A percentile compares a stretch with the other conserved stretches of the same genome.
phyloP scores from a whole-genome alignment of 1,140 invertebrate species.

The Drosophila funebris region DNA sequence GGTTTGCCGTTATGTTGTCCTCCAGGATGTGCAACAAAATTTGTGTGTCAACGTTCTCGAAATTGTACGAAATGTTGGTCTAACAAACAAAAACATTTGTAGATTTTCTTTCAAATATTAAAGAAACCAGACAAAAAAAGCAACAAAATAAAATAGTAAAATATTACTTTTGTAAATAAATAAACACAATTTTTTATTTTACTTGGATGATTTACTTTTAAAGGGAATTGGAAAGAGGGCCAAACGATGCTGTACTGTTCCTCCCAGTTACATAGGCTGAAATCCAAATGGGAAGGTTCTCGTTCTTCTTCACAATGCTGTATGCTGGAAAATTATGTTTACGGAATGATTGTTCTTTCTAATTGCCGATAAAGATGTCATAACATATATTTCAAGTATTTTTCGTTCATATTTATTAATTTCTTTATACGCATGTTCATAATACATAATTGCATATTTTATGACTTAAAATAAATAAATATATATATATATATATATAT shows the following conservation, averaged over 20 bases:
- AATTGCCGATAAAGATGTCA: no score
- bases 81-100: conserved; percentile 61
- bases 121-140: conserved; percentile 43
- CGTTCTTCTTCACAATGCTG: no score
- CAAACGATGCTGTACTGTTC: no score
- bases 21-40: conserved; percentile 34
- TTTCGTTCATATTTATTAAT: conserved; percentile 81
- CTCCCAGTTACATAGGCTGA: no score
- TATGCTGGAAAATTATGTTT: no score
- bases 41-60: conserved; percentile 30
- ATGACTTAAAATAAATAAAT: conserved; percentile 69
- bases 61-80: conserved; percentile 34
- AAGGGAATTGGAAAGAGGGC: neutral
- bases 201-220: neutral
- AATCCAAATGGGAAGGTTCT: no score
- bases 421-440: conserved; percentile 77
- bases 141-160: conserved; percentile 83
- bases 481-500: conserved; percentile 21
- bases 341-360: no score
- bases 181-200: conserved; percentile 40
- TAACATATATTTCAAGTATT: neutral
- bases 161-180: conserved; percentile 84
- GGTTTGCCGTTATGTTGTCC: conserved; percentile 66
- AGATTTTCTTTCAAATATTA: conserved; percentile 67
- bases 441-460: conserved; percentile 80